Base-by-base conservation (phyloP, 2,888 invertebrate genomes). In the Drosophila antonietae region DNA sequence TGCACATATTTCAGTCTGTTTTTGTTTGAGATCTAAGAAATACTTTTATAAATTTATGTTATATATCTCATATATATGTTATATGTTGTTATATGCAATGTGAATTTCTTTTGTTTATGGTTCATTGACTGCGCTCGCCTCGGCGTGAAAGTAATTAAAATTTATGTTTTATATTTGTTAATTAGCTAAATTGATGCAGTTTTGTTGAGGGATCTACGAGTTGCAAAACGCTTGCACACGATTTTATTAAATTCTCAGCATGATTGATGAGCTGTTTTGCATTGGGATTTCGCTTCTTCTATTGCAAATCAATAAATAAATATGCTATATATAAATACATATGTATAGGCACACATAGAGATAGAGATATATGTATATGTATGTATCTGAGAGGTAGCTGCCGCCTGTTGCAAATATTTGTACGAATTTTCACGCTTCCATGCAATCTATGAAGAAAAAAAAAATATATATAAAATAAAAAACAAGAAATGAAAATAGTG, bases 361-460 rank as follows among this genome's bases (percentile, higher is more conserved):
- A 33, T 33, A n/a, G 15, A n/a, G 9, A 15, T 28, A 28, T 23
- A 14, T 35, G 8, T 52, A 23, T 39, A 18, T 52, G 14, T 52
- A 23, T 53, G 20, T 23, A 10, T n/a, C 31, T n/a, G 33, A 31
- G 53, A 41, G 55, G 41, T 41, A 55, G 37, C 41, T 28, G 59
- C 62, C 60, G 70, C 61, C 58, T 58, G 51, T 49, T 56, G 68
- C 59, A 64, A 74, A 86, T 87, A 88, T 82, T 82, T 81, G 73
- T 76, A 79, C 79, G 76, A 82, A 73, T 82, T 86, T 86, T 86
- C 82, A 88, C 89, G 86, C 86, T 84, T 88, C 87, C 87, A 88
- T 87, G 89, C 76, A 71, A 75, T 69, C 65, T 70, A 63, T 59
- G 61, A 46, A 41, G 15, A 12, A 44, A 44, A 43, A 12, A 20